phyloP scores from a whole-genome alignment of 2,113 vertebrate genomes.

The Thalassarche chlororhynchos region DNA sequence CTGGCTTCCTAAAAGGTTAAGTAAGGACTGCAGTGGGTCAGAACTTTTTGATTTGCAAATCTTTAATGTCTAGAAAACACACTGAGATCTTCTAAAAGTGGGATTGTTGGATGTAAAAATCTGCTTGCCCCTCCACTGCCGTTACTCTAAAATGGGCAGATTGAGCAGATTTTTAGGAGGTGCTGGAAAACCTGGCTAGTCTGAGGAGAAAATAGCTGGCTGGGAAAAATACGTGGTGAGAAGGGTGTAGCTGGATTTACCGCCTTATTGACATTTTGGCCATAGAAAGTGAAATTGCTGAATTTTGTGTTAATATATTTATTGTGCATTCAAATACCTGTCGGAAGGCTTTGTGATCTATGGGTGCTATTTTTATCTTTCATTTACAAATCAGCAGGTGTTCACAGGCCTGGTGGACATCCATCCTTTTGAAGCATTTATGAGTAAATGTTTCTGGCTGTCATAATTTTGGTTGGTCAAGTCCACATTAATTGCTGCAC shows the following conservation, averaged over 20 bases:
- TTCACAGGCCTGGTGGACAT: not conserved
- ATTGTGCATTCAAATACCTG: not conserved
- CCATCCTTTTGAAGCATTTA: conserved; percentile 15
- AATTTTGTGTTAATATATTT: not conserved
- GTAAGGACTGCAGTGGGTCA: not conserved
- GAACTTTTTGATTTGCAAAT: not conserved
- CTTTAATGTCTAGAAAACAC: not conserved
- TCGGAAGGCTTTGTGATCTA: not conserved
- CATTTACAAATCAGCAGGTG: conserved; percentile 24
- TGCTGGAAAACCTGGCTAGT: not conserved
- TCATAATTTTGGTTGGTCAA: conserved; percentile 10
- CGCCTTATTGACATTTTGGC: accelerated
- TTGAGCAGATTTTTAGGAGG: not conserved
- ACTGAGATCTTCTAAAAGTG: not conserved
- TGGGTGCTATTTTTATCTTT: conserved; percentile 15
- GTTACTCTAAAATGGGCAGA: not conserved
- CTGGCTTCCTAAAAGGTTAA: not conserved
- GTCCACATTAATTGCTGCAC: conserved; percentile 1
- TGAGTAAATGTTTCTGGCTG: not conserved
- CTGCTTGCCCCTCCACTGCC: not conserved
- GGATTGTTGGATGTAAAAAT: not conserved
- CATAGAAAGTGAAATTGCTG: not conserved
- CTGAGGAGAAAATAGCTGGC: not conserved
- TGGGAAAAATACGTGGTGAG: not conserved
- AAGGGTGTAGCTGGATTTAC: not conserved